Evolutionary conservation across 2,113 vertebrate species (phyloP), one percentile per base, ranked within the genome.

Genomic region (Tetrax tetrax): DNA sequence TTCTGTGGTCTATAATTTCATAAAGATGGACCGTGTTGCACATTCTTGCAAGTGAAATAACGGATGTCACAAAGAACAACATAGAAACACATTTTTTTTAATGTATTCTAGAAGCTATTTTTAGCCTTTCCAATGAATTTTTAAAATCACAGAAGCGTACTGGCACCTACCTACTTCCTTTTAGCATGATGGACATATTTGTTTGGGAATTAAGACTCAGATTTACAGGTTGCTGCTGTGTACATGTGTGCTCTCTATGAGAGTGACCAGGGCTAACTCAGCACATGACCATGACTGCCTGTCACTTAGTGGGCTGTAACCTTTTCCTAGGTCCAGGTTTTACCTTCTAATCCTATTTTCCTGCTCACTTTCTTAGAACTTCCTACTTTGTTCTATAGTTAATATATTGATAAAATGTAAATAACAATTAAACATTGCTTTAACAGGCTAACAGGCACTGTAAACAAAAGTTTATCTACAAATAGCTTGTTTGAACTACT

Each of bases 41-140:
- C 45, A 54, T 90, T 83, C 87, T 93, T 90, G 75, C 69, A 81
- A 93, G 72, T 87, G 83, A 91, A 96, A 54, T 79, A 96, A 61
- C 41, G 70, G 53, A 74, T 92, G 89, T 72, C 50, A 80, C 50
- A 38, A 82, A 89, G 83, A 90, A 92, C 56, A 79, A 72, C 83
- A 57, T 6, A 82, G 89, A 91, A 89, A 94, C 91, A 95, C 87
- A 69, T 96, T 97, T 95, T 95, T 93, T 94, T 95, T 93, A 96
- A 94, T 96, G 68, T 33, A 76, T 80, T 93, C 95, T 43, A 19
- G 70, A 86, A 95, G 89, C 89, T 97, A 92, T 94, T 94, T 93
- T 96, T 95, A 96, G 89, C n/a, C 63, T 83, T 95, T 47, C 78
- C 57, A 66, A 69, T 95, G 83, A 95, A 89, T 94, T 92, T 94